Base-by-base conservation (phyloP, 2,888 invertebrate genomes). In the Mechanitis messenoides region DNA sequence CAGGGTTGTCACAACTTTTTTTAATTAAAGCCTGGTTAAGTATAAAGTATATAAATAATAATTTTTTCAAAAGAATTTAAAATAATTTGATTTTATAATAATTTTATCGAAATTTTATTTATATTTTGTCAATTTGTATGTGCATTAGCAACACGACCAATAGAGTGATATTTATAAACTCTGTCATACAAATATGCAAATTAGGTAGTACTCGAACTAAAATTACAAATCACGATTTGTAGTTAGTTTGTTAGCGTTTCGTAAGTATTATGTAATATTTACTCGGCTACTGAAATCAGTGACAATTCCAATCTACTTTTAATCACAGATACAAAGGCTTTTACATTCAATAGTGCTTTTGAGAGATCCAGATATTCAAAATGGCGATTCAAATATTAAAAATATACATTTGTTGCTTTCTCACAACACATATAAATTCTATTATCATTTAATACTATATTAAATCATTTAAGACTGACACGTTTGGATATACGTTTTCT, bases 261-360 rank as follows among this genome's bases (percentile, higher is more conserved):
- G 50, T 50, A 50, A 50, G 50, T 42, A 45, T 64, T 64, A 58
- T 64, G 61, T 64, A 66, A 66, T n/a, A 42, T 38, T 57, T 57
- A 31, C 56, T 55, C 58, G 33, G 56, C 64, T 62, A 60, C 64
- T 64, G 62, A 59, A 50, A 60, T 66, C 63, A 60, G 63, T 61
- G 47, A 53, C 53, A 61, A 64, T 47, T 66, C 55, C 55, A 42
- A 35, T 11, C 45, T 28, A 45, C 35, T 50, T 33, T 53, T 33
- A 38, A 38, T 28, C 9, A 47, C 28, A 33, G 11, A 33, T 35
- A 47, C 12, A 20, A 4, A 12, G n/a, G 47, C 33, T 3, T 20
- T 35, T 6, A 50, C 35, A 58, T 50, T 35, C 47, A 50, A 20
- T 35, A 9, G 38, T 54, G 53, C 9, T 9, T 3, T 35, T 5